Base-by-base conservation (phyloP, 2,113 vertebrate species). In the Ellobius talpinus region DNA sequence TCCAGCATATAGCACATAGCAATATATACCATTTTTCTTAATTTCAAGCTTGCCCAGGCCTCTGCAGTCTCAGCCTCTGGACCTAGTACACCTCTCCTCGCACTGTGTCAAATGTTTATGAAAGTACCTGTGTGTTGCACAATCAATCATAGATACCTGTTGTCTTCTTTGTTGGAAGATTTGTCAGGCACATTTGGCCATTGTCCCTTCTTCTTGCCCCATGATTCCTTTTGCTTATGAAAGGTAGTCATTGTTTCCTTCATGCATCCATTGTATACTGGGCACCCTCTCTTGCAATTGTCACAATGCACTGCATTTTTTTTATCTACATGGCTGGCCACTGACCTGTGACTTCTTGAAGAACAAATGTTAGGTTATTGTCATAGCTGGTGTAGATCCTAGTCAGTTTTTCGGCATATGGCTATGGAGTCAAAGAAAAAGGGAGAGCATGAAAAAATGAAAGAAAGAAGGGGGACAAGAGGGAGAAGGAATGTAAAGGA, bases 101-200 rank as follows among this genome's bases (percentile, higher is more conserved):
- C 1, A 29, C 31, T 58, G 39, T 78, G 31, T 74, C 55, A 52
- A 23, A 7, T 66, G 26, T 47, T 72, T 52, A 58, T 11, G 1
- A 47, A 95, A 74, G 12, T 42, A 42, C 17, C 70, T 12, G 33
- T 29, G 24, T 58, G 82, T 39, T 70, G 21, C 7, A 7, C 6
- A 36, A 36, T 76, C 63, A 4, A 89, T 52, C 36, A 82, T 14
- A 8, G 13, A 29, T 10, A 21, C 33, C 52, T 87, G 31, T 14
- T 89, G 66, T 92, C 45, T 70, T 70, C 65, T 96, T 58, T 86
- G 50, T 39, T 72, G 42, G 90, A 91, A 84, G n/a, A 26, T 19
- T 70, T 14, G 7, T 47, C 31, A 47, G 8, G 19, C 1, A 72
- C 63, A 21, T 3, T 13, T 91, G n/a, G 8, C 68, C 90, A 86